phyloP scores from a whole-genome alignment of 2,113 vertebrate genomes.

The Cynoglossus semilaevis region DNA sequence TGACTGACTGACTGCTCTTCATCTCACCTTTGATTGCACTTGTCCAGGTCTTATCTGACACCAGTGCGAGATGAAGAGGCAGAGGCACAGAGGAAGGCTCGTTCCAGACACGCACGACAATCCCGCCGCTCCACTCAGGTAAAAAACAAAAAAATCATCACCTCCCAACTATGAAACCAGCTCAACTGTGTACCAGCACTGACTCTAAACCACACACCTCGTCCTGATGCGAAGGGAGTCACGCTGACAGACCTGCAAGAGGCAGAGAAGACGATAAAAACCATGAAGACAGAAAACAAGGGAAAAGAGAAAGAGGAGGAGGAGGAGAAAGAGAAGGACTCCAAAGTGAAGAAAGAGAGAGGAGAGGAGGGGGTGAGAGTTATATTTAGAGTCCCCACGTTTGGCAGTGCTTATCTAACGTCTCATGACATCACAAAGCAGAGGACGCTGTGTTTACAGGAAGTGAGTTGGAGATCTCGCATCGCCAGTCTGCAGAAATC shows the following conservation, averaged over 20 bases:
- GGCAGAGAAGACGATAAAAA: conserved; percentile 81
- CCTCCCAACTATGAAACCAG: too few species aligned
- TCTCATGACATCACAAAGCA: conserved; percentile 22
- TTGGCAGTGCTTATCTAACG: conserved; percentile 18
- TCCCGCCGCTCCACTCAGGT: conserved; percentile 81
- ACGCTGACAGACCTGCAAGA: conserved; percentile 83
- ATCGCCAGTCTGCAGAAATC: conserved; percentile 84
- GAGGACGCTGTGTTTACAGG: conserved; percentile 61
- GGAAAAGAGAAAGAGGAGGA: conserved; percentile 67
- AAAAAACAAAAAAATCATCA: conserved; percentile 21
- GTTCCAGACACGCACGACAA: conserved; percentile 79
- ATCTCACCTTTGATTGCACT: conserved; percentile 3
- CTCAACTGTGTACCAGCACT: background rate
- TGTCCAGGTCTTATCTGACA: conserved; percentile 77
- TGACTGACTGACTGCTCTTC: background rate
- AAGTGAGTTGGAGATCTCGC: conserved; percentile 83
- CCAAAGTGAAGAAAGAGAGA: conserved; percentile 73
- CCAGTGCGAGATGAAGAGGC: conserved; percentile 82
- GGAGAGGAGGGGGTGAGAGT: conserved; percentile 75
- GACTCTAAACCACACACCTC: background rate
- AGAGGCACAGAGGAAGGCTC: conserved; percentile 80
- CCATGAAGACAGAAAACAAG: conserved; percentile 70
- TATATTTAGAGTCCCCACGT: background rate
- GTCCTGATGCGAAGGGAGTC: conserved; percentile 71
- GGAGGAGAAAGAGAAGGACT: conserved; percentile 72